A percentile compares a stretch with the other conserved stretches of the same genome.
These are phyloP conservation scores for Apostichopus leukothele DNA, from an alignment of 53 echinoderm and acorn worm species.

Conservation along the genomic window DNA sequence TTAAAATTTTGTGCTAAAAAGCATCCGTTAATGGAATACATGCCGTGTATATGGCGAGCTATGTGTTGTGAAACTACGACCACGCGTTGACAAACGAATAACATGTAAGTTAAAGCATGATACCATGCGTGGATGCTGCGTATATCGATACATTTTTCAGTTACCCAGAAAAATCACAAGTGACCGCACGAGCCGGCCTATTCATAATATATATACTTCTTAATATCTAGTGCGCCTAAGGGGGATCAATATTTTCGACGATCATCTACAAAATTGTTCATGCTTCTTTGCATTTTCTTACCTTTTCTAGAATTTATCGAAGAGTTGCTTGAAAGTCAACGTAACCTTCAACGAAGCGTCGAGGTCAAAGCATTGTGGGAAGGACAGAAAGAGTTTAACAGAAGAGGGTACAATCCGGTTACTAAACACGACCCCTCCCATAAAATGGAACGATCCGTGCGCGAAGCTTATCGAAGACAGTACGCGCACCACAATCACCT, in stretches of 20 bases:
- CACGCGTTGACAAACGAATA: too few species aligned
- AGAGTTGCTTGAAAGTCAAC: not conserved
- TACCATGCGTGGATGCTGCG: too few species aligned
- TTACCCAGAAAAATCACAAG: too few species aligned
- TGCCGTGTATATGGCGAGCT: too few species aligned
- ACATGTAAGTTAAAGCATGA: too few species aligned
- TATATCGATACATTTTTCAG: too few species aligned
- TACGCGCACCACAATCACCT: slow-evolving; percentile 21
- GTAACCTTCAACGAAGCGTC: not conserved
- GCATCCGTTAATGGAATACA: too few species aligned
- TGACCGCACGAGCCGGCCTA: not conserved
- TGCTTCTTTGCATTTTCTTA: not conserved
- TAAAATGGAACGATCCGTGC: not conserved
- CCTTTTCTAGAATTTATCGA: not conserved
- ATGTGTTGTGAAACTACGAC: too few species aligned
- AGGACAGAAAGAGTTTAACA: not conserved
- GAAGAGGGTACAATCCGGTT: not conserved
- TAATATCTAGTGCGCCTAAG: too few species aligned
- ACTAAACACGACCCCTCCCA: not conserved
- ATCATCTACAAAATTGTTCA: not conserved
- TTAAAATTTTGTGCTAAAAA: too few species aligned
- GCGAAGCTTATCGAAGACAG: not conserved
- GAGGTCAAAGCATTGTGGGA: slow-evolving; percentile 10
- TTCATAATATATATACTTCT: not conserved
- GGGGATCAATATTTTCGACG: too few species aligned